Conservation (phyloP, 2,113 vertebrate genomes). For the Rutilus rutilus region DNA sequence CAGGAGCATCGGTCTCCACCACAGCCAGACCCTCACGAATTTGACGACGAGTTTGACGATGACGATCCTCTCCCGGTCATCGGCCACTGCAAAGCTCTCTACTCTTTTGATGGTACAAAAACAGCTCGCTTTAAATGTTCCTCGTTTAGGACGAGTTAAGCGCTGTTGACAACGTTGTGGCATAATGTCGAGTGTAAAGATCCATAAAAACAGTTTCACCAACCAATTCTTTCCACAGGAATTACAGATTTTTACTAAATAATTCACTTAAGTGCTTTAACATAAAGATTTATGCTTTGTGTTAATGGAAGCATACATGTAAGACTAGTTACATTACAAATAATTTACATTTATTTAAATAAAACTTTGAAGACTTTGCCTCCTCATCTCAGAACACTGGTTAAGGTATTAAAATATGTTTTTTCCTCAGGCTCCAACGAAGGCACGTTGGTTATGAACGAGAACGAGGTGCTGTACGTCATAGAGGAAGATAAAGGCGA, state of each 20-base stretch:
- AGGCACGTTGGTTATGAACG: conserved; percentile 94
- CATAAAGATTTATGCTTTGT: no score
- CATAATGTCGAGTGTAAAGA: neutral
- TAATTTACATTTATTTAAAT: no score
- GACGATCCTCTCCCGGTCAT: conserved; percentile 95
- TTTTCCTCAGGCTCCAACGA: conserved; percentile 90
- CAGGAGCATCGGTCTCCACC: conserved; percentile 90
- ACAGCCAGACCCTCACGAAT: conserved; percentile 85
- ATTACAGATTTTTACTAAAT: neutral
- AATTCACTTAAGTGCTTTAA: neutral
- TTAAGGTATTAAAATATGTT: conserved; percentile 7
- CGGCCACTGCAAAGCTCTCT: conserved; percentile 98
- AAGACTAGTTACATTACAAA: no score
- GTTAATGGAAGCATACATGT: no score
- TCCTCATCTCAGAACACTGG: neutral
- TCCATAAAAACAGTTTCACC: neutral
- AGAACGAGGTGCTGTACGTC: conserved; percentile 93
- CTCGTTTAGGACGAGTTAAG: neutral
- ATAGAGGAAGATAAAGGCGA: conserved; percentile 99
- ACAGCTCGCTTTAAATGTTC: neutral
- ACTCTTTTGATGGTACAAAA: conserved; percentile 90
- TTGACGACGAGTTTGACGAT: conserved; percentile 98
- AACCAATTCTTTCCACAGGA: neutral
- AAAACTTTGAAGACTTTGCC: no score
- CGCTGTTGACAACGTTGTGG: neutral